Conservation (phyloP, 2,113 vertebrate genomes). For the Cryptotis parvus region DNA sequence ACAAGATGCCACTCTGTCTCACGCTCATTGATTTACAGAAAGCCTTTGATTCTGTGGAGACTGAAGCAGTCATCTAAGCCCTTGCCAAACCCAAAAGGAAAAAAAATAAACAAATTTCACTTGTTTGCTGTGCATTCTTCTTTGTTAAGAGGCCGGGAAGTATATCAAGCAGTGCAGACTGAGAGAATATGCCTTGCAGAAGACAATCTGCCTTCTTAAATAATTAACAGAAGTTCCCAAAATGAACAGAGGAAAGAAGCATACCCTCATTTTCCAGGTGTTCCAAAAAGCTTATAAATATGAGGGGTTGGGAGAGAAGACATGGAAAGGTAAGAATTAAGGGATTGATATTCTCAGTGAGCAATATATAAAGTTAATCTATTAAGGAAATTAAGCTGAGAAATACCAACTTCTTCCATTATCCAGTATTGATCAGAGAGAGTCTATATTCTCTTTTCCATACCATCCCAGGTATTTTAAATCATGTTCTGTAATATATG, state of each 20-base stretch:
- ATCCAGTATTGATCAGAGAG: accelerated
- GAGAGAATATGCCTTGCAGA: neutral
- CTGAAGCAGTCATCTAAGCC: no score
- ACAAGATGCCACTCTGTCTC: no score
- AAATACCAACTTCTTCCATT: neutral
- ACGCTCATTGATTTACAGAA: no score
- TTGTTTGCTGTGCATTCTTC: neutral
- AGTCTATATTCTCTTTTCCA: no score
- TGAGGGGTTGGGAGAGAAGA: neutral
- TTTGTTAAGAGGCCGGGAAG: neutral
- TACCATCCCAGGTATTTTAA: neutral
- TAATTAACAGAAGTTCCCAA: neutral
- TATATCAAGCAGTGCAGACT: neutral
- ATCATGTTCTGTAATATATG: accelerated
- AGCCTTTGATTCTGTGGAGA: no score
- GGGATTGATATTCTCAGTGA: neutral
- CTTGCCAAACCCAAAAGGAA: no score
- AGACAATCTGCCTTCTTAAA: neutral
- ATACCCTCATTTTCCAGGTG: neutral
- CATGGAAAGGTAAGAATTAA: neutral
- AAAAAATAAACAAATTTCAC: no score
- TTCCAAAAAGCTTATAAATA: neutral
- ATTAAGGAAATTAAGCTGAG: neutral
- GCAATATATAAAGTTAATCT: neutral
- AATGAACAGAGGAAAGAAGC: neutral